Evolutionary conservation across 2,113 vertebrate species (phyloP).

Genomic region (Mixornis gularis): DNA sequence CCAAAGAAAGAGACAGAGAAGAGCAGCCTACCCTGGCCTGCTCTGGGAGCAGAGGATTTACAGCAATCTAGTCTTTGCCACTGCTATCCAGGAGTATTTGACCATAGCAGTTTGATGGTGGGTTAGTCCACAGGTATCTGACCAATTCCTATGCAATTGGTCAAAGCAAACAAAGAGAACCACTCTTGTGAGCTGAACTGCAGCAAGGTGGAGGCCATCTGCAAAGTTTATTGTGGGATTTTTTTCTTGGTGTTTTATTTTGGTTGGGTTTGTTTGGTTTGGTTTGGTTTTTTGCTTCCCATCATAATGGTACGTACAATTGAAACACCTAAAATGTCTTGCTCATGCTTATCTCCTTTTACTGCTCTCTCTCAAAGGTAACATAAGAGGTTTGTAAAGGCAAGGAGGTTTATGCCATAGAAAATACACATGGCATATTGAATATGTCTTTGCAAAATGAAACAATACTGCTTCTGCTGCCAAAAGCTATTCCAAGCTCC

Average conservation of each 20-base stretch:
- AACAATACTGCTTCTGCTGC: slow-evolving; percentile 35
- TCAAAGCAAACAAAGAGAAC: neutral
- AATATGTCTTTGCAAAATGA: neutral
- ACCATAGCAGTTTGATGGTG: rapidly evolving
- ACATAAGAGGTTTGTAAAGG: neutral
- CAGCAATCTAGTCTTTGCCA: neutral
- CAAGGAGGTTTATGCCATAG: neutral
- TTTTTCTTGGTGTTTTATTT: neutral
- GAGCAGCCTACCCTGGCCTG: neutral
- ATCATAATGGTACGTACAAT: rapidly evolving
- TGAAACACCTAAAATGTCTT: neutral
- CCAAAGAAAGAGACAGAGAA: neutral
- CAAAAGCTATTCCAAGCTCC: neutral
- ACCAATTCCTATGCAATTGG: rapidly evolving
- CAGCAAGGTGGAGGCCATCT: neutral
- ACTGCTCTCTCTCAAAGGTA: neutral
- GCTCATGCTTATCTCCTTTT: neutral
- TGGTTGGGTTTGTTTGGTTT: neutral
- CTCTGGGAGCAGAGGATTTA: neutral
- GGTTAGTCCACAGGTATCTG: neutral
- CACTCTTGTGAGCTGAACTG: neutral
- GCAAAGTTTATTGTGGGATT: rapidly evolving
- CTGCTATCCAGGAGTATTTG: neutral
- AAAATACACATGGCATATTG: neutral
- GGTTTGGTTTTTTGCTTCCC: neutral